Evolutionary conservation across 2,113 vertebrate genomes (phyloP).

Genomic region (Sakesphorus luctuosus): DNA sequence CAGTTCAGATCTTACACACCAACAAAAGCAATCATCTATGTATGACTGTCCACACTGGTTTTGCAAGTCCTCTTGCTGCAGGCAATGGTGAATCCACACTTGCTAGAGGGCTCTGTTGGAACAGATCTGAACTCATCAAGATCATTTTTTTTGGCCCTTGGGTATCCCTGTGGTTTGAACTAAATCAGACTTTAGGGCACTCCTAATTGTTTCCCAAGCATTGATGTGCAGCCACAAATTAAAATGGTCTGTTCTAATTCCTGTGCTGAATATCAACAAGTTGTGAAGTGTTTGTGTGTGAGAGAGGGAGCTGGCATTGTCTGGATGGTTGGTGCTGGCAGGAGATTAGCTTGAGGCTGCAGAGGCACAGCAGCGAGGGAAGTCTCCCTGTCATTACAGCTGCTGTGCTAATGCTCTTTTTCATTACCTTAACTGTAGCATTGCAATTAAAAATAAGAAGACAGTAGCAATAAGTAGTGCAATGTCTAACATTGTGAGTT

Average conservation of each 20-base stretch:
- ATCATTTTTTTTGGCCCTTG: conserved; percentile 8
- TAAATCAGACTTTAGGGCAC: conserved; percentile 2
- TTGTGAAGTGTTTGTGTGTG: neutral
- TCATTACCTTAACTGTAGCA: neutral
- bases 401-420: neutral
- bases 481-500: neutral
- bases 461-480: neutral
- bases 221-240: neutral
- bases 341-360: neutral
- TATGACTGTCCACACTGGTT: neutral
- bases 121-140: neutral
- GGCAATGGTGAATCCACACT: neutral
- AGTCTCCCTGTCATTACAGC: neutral
- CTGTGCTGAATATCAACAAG: conserved; percentile 14
- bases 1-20: neutral
- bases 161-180: neutral
- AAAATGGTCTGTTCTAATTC: neutral
- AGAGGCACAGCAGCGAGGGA: neutral
- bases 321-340: neutral
- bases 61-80: neutral
- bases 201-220: conserved; percentile 1
- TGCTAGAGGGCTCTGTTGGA: neutral
- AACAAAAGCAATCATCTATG: neutral
- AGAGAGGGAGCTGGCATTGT: neutral
- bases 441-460: neutral